Conservation (phyloP, 2,888 invertebrate species). For the Morinoia aosen region DNA sequence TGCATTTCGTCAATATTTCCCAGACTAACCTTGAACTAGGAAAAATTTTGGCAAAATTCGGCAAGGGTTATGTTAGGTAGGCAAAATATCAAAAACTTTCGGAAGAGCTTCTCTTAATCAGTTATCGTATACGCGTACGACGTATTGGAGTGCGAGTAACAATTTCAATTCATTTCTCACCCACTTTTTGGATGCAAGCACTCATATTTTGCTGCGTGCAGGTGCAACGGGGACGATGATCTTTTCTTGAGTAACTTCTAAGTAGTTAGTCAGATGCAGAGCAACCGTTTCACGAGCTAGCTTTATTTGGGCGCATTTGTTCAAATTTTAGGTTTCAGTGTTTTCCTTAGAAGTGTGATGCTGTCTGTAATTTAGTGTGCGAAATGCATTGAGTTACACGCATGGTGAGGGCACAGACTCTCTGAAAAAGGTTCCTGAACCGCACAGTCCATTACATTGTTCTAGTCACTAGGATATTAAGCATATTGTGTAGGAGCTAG, state of each 20-base stretch:
- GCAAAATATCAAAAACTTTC: background rate
- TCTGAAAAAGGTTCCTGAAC: background rate
- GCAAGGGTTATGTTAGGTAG: background rate
- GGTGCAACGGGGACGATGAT: background rate
- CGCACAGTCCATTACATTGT: background rate
- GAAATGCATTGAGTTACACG: background rate
- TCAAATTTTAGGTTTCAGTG: background rate
- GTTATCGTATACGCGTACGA: background rate
- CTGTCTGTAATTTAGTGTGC: background rate
- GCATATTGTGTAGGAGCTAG: background rate
- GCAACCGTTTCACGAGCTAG: background rate
- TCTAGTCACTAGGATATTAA: background rate
- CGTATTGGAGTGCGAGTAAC: background rate
- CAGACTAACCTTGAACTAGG: background rate
- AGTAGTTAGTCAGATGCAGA: background rate
- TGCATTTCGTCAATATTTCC: too few relatives aligned
- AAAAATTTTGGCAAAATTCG: background rate
- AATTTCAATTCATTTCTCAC: background rate
- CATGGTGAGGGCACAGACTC: background rate
- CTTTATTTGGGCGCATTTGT: background rate
- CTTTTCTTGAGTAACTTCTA: background rate
- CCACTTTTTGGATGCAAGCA: too few relatives aligned
- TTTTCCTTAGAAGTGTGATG: background rate
- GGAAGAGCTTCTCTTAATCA: background rate
- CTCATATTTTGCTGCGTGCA: background rate